A percentile compares a stretch with the other conserved stretches of the same genome.
Evolutionary conservation across 2,797 vertebrate genomes (phyloP).

Genomic region (Paramormyrops hopkinsi): DNA sequence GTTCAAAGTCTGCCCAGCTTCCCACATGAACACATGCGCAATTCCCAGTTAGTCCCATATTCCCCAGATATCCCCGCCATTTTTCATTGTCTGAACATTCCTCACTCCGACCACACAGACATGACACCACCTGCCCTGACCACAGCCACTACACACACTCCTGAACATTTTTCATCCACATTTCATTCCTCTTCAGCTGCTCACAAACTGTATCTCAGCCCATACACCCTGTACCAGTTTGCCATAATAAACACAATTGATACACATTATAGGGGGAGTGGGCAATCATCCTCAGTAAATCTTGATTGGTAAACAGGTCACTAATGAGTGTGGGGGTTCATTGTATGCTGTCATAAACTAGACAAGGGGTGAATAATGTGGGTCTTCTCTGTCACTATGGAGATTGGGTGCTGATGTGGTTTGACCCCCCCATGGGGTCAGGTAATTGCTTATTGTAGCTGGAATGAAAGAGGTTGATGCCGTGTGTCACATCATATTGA

Average conservation of each 20-base stretch:
- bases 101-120: not conserved
- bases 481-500: slow-evolving; percentile 48
- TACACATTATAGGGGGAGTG: not conserved
- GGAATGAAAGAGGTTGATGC: slow-evolving; percentile 39
- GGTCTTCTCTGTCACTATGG: slow-evolving; percentile 23
- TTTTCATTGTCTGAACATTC: not conserved
- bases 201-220: not conserved
- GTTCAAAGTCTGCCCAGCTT: not conserved
- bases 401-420: slow-evolving; percentile 8
- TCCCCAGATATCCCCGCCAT: not conserved
- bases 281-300: not conserved
- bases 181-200: not conserved
- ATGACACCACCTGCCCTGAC: not conserved
- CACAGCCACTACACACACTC: not conserved
- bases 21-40: not conserved
- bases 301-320: slow-evolving; percentile 6
- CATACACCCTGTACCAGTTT: not conserved
- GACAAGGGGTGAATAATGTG: slow-evolving; percentile 22
- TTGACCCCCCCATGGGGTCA: slow-evolving; percentile 43
- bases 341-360: slow-evolving; percentile 13
- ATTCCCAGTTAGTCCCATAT: not conserved
- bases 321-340: not conserved
- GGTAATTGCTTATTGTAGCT: slow-evolving; percentile 45
- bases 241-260: not conserved
- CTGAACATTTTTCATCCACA: not conserved